These are phyloP conservation scores for Parelbella ahira DNA, from an alignment of 2,888 invertebrate species.

Conservation along the genomic window DNA sequence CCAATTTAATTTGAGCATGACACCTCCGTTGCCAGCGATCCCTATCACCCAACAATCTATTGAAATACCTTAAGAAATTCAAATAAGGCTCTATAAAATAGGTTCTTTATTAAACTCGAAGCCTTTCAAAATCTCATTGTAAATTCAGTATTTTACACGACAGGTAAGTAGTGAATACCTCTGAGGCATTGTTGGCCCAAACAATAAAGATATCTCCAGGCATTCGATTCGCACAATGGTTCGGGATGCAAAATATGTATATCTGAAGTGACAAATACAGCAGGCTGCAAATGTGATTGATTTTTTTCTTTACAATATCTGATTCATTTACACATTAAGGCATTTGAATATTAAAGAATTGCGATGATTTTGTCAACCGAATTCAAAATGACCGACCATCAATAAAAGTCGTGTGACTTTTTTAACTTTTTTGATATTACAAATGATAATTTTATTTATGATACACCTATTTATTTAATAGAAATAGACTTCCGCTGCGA, in stretches of 20 bases:
- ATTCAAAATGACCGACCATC: too few relatives aligned
- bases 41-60: slow-evolving; percentile 8
- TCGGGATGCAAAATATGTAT: background rate
- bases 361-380: too few relatives aligned
- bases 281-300: slow-evolving; percentile 7
- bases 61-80: slow-evolving; percentile 20
- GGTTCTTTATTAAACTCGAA: slow-evolving; percentile 18
- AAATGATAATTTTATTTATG: too few relatives aligned
- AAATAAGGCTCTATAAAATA: slow-evolving; percentile 12
- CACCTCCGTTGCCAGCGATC: slow-evolving; percentile 3
- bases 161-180: slow-evolving; percentile 28
- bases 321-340: too few relatives aligned
- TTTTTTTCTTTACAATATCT: slow-evolving; percentile 9
- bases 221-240: slow-evolving; percentile 5
- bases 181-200: slow-evolving; percentile 31
- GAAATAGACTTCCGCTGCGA: too few relatives aligned
- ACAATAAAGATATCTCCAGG: slow-evolving; percentile 9
- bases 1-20: too few relatives aligned
- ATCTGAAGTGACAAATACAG: slow-evolving; percentile 2
- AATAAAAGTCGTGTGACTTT: too few relatives aligned
- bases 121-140: slow-evolving; percentile 33
- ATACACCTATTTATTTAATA: too few relatives aligned
- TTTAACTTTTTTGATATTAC: too few relatives aligned
- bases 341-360: too few relatives aligned
- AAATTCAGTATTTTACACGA: slow-evolving; percentile 39